Conservation (phyloP, 2,113 vertebrate genomes). For the Tetraodon nigroviridis region DNA sequence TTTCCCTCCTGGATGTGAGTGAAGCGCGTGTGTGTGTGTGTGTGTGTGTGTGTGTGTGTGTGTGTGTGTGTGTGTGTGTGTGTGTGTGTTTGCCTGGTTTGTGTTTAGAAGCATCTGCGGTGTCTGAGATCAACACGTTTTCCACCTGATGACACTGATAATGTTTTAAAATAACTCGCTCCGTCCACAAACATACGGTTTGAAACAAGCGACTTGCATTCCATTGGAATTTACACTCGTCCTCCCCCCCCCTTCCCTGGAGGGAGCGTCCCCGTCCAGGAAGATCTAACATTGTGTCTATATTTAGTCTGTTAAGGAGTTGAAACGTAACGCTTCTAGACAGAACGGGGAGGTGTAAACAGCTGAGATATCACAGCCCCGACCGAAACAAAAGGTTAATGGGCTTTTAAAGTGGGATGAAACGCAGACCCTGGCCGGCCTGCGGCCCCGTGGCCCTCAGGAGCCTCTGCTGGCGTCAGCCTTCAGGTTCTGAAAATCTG, state of each 20-base stretch:
- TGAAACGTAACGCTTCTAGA: conserved; percentile 57
- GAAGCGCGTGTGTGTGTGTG: too few relatives aligned
- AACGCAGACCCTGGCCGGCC: conserved; percentile 25
- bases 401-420: conserved; percentile 47
- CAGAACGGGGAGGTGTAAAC: conserved; percentile 47
- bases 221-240: too few relatives aligned
- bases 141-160: too few relatives aligned
- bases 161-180: too few relatives aligned
- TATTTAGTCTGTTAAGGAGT: conserved; percentile 62
- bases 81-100: too few relatives aligned
- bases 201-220: too few relatives aligned
- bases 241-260: conserved; percentile 9
- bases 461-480: conserved; percentile 1
- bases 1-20: too few relatives aligned
- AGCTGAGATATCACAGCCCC: conserved; percentile 59
- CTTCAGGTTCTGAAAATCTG: background rate
- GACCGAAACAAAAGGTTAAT: conserved; percentile 59
- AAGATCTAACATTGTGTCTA: conserved; percentile 57
- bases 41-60: too few relatives aligned
- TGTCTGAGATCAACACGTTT: too few relatives aligned
- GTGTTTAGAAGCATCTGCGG: too few relatives aligned
- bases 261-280: conserved; percentile 53
- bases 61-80: too few relatives aligned
- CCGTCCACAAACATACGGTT: too few relatives aligned
- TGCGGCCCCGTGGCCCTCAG: conserved; percentile 1